phyloP scores from a whole-genome alignment of 2,888 invertebrate species.

The Hesperia comma region DNA sequence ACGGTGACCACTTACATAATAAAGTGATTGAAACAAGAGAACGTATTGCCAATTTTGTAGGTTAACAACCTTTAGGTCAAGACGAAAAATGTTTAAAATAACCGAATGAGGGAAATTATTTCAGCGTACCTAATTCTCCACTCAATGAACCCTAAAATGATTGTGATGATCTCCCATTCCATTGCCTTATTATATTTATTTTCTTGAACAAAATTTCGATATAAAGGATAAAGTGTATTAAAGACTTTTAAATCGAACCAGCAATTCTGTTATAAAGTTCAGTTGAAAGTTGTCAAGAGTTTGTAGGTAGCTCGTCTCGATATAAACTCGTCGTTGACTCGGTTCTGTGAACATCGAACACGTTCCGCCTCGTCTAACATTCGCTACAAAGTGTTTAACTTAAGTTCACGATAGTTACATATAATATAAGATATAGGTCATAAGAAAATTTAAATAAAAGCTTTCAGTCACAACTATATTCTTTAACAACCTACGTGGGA shows the following conservation, averaged over 20 bases:
- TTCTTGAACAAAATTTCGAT: background rate
- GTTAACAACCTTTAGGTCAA: no score
- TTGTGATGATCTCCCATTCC: background rate
- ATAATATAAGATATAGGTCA: background rate
- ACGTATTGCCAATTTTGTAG: no score
- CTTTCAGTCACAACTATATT: no score
- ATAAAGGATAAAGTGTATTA: constrained; percentile 1
- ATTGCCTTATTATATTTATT: constrained; percentile 4
- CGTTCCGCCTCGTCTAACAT: constrained; percentile 3
- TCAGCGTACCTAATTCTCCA: no score
- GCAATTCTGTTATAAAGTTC: constrained; percentile 15
- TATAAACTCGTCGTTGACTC: constrained; percentile 9
- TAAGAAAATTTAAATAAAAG: background rate
- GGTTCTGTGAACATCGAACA: constrained; percentile 6
- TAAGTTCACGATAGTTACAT: background rate
- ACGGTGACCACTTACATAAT: no score
- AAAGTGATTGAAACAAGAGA: no score
- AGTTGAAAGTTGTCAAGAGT: constrained; percentile 10
- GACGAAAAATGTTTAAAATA: no score
- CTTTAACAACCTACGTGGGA: no score
- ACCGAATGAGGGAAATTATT: no score
- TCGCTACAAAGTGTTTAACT: constrained; percentile 13
- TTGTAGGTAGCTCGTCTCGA: background rate
- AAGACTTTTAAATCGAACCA: constrained; percentile 12
- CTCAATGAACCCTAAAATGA: no score